A percentile compares a stretch with the other conserved stretches of the same genome.
These are phyloP conservation scores for Erebia palarica DNA, from an alignment of 2,888 invertebrate species.

Conservation along the genomic window DNA sequence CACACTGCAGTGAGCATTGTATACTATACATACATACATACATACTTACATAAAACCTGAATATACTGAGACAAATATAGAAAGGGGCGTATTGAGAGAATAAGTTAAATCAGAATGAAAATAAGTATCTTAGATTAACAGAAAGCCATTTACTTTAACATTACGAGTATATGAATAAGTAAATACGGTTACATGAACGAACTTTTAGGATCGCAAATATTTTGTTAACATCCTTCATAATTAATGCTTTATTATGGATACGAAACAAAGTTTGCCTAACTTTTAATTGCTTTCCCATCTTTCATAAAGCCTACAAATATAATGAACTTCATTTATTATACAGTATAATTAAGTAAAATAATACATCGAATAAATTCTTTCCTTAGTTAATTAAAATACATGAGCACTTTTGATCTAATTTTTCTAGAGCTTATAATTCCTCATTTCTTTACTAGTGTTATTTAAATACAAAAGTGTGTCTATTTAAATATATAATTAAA, in stretches of 20 bases:
- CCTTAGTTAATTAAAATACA: neutral
- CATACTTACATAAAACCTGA: too few relatives aligned
- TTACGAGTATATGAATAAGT: conserved; percentile 1
- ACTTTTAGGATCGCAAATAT: conserved; percentile 29
- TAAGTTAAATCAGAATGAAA: neutral
- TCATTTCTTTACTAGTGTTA: too few relatives aligned
- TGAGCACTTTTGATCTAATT: neutral
- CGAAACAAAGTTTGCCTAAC: conserved; percentile 19
- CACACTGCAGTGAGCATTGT: too few relatives aligned
- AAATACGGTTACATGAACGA: conserved; percentile 17
- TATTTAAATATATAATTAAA: too few relatives aligned
- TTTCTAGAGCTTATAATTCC: too few relatives aligned
- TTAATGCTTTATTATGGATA: conserved; percentile 25
- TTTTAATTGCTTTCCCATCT: conserved; percentile 25
- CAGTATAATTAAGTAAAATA: conserved; percentile 9
- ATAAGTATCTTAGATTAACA: too few relatives aligned
- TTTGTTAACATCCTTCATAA: conserved; percentile 24
- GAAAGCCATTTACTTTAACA: neutral
- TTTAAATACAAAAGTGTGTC: too few relatives aligned
- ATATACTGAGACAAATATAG: too few relatives aligned
- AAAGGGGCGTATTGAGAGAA: too few relatives aligned
- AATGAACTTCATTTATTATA: neutral
- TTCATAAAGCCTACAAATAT: conserved; percentile 9
- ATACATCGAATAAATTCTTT: neutral
- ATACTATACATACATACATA: too few relatives aligned